A percentile compares a stretch with the other conserved stretches of the same genome.
These are phyloP conservation scores for Cephalotes varians DNA, from an alignment of 2,888 invertebrate species.

Conservation along the genomic window DNA sequence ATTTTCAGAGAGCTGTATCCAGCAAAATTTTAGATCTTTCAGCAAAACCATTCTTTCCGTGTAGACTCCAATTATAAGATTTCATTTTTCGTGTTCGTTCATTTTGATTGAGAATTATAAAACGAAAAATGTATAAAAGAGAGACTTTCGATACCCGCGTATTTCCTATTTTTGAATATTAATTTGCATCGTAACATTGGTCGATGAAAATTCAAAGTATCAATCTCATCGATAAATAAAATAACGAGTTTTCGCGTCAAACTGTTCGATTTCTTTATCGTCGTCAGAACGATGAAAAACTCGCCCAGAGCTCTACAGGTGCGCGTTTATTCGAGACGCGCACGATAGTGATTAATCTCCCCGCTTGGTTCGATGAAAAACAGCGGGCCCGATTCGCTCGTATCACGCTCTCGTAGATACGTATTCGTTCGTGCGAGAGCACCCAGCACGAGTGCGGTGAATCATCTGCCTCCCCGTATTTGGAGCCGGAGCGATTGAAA, in stretches of 20 bases:
- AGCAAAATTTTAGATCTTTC: too few species aligned
- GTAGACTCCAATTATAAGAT: not conserved
- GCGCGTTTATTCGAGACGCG: conserved; percentile 69
- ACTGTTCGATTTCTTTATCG: conserved; percentile 39
- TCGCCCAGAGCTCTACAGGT: conserved; percentile 70
- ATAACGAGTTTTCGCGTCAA: conserved; percentile 17
- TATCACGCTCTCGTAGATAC: conserved; percentile 58
- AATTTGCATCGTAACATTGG: not conserved
- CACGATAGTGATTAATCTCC: conserved; percentile 74
- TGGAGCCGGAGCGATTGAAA: conserved; percentile 38
- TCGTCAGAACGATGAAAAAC: conserved; percentile 65
- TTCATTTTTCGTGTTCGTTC: not conserved
- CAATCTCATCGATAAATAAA: conserved; percentile 11
- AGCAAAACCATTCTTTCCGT: too few species aligned
- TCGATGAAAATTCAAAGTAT: not conserved
- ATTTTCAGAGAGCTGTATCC: too few species aligned
- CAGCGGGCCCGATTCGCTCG: conserved; percentile 67
- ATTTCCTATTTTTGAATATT: not conserved
- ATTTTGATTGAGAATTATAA: not conserved
- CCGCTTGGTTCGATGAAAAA: conserved; percentile 55
- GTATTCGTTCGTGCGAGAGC: conserved; percentile 59
- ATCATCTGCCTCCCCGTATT: conserved; percentile 51
- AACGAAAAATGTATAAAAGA: not conserved
- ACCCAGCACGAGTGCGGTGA: conserved; percentile 54
- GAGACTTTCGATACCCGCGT: too few species aligned